Evolutionary conservation across 2,888 invertebrate genomes (phyloP).

Genomic region (Gastracanthus pulcherrimus): DNA sequence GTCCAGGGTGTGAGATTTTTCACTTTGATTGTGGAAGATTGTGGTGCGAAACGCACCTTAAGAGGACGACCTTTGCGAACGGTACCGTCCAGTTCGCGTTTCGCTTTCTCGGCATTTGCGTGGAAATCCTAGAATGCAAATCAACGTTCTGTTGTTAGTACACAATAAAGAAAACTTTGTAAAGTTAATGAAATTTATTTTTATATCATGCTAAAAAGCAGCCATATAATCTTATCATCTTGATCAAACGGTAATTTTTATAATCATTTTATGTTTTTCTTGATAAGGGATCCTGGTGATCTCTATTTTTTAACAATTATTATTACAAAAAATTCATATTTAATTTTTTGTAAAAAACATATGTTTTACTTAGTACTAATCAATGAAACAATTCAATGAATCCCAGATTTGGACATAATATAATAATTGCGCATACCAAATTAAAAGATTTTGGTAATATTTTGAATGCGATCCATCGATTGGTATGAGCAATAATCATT

Average conservation of each 20-base stretch:
- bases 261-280: conserved; percentile 68
- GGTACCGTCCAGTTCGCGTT: conserved; percentile 94
- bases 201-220: conserved; percentile 66
- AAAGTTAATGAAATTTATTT: conserved; percentile 51
- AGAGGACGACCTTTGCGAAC: conserved; percentile 90
- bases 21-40: conserved; percentile 94
- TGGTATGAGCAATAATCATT: too few relatives aligned
- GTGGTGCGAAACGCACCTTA: conserved; percentile 96
- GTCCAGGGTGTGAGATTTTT: conserved; percentile 95
- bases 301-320: too few relatives aligned
- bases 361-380: too few relatives aligned
- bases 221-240: conserved; percentile 71
- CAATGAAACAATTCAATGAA: too few relatives aligned
- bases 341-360: too few relatives aligned
- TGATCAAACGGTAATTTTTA: conserved; percentile 76
- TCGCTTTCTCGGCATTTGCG: conserved; percentile 95
- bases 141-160: conserved; percentile 19
- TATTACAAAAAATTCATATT: too few relatives aligned
- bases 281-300: too few relatives aligned
- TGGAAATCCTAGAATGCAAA: conserved; percentile 87
- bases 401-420: too few relatives aligned
- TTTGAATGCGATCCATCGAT: too few relatives aligned
- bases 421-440: too few relatives aligned
- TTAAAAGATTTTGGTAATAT: too few relatives aligned
- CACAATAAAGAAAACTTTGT: conserved; percentile 35